Evolutionary conservation across 2,797 vertebrate genomes (phyloP).

Genomic region (Enteromius unitaeniatus): DNA sequence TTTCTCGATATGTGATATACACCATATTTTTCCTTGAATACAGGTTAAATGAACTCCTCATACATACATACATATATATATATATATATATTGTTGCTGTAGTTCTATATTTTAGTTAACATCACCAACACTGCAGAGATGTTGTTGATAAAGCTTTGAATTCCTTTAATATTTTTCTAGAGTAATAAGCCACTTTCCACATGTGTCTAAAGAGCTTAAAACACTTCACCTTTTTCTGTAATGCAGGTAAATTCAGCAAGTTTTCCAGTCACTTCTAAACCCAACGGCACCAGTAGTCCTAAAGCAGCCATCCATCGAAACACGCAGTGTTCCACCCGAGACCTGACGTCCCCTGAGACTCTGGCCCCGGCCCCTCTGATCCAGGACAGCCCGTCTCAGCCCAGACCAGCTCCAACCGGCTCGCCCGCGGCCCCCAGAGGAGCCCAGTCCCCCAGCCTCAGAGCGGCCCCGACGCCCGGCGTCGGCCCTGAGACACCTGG

Average conservation of each 20-base stretch:
- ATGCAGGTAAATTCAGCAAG: slow-evolving; percentile 52
- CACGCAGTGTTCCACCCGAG: slow-evolving; percentile 53
- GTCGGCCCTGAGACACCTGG: slow-evolving; percentile 70
- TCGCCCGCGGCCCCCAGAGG: slow-evolving; percentile 78
- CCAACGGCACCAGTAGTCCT: slow-evolving; percentile 73
- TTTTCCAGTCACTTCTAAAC: slow-evolving; percentile 60
- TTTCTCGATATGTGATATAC: not conserved
- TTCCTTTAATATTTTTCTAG: not conserved
- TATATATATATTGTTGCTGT: no score
- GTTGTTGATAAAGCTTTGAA: no score
- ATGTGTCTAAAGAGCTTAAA: not conserved
- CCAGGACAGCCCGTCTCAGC: slow-evolving; percentile 67
- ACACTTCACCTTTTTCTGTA: not conserved
- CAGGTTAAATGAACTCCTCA: not conserved
- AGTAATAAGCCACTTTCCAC: not conserved
- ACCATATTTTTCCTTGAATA: not conserved
- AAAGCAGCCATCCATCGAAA: slow-evolving; percentile 53
- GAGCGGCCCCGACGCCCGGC: slow-evolving; percentile 63
- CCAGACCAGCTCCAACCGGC: slow-evolving; percentile 76
- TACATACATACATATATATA: no score
- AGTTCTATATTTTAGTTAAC: no score
- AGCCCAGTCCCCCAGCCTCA: slow-evolving; percentile 78
- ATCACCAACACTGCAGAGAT: no score
- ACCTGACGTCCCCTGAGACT: slow-evolving; percentile 20
- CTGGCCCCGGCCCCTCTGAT: slow-evolving; percentile 33